Evolutionary conservation across 1,140 invertebrate species (phyloP), one percentile per base, ranked within the genome.

Genomic region (Procambarus clarkii): DNA sequence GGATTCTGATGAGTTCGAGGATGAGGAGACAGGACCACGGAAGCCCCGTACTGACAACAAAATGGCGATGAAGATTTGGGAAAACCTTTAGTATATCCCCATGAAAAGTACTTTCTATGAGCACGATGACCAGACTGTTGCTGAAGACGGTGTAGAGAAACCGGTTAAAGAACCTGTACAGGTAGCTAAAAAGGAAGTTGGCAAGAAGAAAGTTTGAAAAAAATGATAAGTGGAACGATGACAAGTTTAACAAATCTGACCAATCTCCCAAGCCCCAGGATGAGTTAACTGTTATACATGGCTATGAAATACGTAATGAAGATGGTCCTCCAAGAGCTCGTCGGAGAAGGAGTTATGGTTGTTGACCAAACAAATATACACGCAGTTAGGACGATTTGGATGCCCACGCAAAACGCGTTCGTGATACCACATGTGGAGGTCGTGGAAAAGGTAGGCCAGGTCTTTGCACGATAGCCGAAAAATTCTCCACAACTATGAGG

Each of bases 91-190:
- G 93, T 99, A 99, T 94, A 99, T 99, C 94, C 98, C 98, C 0
- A 98, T 99, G 94, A 96, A 97, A 92, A 98, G 98, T n/a, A 98
- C 97, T 5, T 99, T 99, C 94, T 99, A 99, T 94, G 98, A 99
- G 93, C 98, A 99, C 94, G 98, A 99, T 94, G 97, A 98, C 94
- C 95, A 98, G 93, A 97, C 85, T 94, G 94, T 91, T 94, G 95
- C 88, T 71, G 92, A 78, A 80, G 94, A 93, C 13, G 93, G 95
- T 45, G 83, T 58, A 21, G 87, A 91, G 58, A 90, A 91, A 79
- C 77, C 77, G 5, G 81, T 82, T 18, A 54, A 91, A 45, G 88
- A 91, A 34, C 88, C 88, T n/a, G n/a, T n/a, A n/a, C n/a, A n/a
- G 4, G 13, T 64, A 34, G 48, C 21, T 11, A 91, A 92, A 44